Evolutionary conservation across 1,140 invertebrate genomes (phyloP).

Genomic region (Heterodera schachtii): DNA sequence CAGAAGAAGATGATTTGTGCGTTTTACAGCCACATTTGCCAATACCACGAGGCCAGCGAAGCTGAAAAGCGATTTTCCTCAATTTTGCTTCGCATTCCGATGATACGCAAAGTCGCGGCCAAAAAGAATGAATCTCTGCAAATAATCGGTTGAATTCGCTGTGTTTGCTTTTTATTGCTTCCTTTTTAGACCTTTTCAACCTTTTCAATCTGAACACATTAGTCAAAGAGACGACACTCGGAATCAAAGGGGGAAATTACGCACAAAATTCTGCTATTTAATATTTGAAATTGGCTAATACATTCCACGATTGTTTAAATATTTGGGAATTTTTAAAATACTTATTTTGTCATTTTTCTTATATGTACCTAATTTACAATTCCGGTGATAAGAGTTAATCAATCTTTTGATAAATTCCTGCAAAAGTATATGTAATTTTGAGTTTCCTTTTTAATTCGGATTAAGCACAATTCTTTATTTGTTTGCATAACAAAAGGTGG

Average conservation of each 20-base stretch:
- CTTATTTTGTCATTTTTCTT: too few relatives aligned
- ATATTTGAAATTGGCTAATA: too few relatives aligned
- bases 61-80: constrained; percentile 58
- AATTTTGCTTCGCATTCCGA: constrained; percentile 61
- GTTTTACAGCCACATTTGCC: constrained; percentile 55
- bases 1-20: constrained; percentile 60
- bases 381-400: too few relatives aligned
- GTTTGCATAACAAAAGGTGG: too few relatives aligned
- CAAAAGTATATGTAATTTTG: too few relatives aligned
- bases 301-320: too few relatives aligned
- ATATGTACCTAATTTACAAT: too few relatives aligned
- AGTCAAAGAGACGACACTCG: constrained; percentile 62
- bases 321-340: too few relatives aligned
- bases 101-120: constrained; percentile 64
- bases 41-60: constrained; percentile 42
- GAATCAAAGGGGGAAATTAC: constrained; percentile 35
- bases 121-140: constrained; percentile 65
- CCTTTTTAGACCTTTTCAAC: constrained; percentile 60
- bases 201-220: constrained; percentile 59
- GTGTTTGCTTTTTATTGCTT: too few relatives aligned
- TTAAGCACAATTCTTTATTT: too few relatives aligned
- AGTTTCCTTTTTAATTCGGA: too few relatives aligned
- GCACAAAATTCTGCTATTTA: background rate
- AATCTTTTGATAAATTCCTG: too few relatives aligned
- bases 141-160: constrained; percentile 51